phyloP scores from a whole-genome alignment of 1,140 invertebrate genomes.

The Drosophila trapezifrons region DNA sequence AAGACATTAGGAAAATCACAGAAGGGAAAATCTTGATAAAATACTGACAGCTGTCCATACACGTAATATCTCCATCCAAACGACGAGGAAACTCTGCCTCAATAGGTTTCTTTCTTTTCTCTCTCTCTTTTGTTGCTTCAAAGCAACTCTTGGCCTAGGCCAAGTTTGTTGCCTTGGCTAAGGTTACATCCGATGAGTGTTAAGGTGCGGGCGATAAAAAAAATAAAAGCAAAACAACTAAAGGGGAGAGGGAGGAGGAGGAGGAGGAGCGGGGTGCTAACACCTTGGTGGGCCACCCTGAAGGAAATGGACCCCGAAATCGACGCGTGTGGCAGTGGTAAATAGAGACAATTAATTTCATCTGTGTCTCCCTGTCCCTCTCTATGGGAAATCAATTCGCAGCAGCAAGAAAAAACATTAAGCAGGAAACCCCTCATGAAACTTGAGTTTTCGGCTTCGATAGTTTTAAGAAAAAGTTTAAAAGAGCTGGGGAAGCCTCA shows the following conservation, averaged over 20 bases:
- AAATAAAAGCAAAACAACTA: neutral
- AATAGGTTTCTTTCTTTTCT: neutral
- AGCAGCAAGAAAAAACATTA: conserved; percentile 39
- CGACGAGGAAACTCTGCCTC: conserved; percentile 20
- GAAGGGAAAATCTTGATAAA: neutral
- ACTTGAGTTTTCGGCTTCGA: conserved; percentile 18
- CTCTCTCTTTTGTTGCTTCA: conserved; percentile 12
- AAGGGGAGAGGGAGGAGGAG: too few species aligned
- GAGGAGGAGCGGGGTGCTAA: conserved; percentile 13
- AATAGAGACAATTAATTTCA: conserved; percentile 73
- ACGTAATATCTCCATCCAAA: neutral
- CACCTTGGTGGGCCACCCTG: conserved; percentile 36
- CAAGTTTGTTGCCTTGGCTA: conserved; percentile 24
- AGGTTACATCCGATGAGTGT: conserved; percentile 23
- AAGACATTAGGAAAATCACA: neutral
- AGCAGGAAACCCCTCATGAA: conserved; percentile 65
- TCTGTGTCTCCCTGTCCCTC: neutral
- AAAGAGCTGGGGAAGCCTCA: too few species aligned
- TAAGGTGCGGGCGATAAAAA: conserved; percentile 33
- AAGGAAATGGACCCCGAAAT: conserved; percentile 7
- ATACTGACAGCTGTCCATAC: conserved; percentile 18
- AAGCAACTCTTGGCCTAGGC: conserved; percentile 31
- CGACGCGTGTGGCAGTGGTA: conserved; percentile 43
- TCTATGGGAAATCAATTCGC: conserved; percentile 42
- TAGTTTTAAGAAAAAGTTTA: neutral